Evolutionary conservation across 2,888 invertebrate species (phyloP).

Genomic region (Serrognathus titanus): DNA sequence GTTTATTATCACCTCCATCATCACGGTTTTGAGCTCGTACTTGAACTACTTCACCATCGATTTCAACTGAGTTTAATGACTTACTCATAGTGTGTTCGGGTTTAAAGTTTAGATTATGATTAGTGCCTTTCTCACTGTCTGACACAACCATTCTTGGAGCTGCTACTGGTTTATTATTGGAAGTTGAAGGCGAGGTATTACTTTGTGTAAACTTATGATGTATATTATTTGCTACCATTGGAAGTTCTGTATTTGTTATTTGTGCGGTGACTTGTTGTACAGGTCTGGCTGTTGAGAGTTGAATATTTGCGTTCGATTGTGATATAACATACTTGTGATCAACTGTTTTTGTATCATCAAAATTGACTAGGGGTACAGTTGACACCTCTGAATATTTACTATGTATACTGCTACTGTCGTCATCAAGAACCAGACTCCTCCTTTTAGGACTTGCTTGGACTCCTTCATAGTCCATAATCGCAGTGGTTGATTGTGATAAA

Average conservation of each 20-base stretch:
- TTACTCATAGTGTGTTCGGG: slow-evolving; percentile 32
- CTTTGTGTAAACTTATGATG: not conserved
- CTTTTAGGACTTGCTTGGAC: slow-evolving; percentile 8
- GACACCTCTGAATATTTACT: slow-evolving; percentile 22
- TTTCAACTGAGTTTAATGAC: slow-evolving; percentile 31
- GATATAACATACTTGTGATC: slow-evolving; percentile 28
- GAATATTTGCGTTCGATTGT: slow-evolving; percentile 25
- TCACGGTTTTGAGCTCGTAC: slow-evolving; percentile 49
- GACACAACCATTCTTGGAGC: slow-evolving; percentile 52
- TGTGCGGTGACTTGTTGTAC: slow-evolving; percentile 49
- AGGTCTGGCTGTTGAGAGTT: slow-evolving; percentile 33
- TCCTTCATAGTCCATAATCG: slow-evolving; percentile 6
- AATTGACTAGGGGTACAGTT: slow-evolving; percentile 50
- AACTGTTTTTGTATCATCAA: slow-evolving; percentile 51
- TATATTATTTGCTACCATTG: slow-evolving; percentile 47
- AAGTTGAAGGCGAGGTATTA: slow-evolving; percentile 21
- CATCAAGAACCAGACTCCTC: slow-evolving; percentile 26
- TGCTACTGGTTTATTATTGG: slow-evolving; percentile 49
- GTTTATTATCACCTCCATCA: slow-evolving; percentile 45
- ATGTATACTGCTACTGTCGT: slow-evolving; percentile 42
- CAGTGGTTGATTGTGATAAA: slow-evolving; percentile 50
- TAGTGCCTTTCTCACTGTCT: slow-evolving; percentile 26
- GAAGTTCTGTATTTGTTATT: slow-evolving; percentile 48
- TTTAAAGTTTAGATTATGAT: not conserved
- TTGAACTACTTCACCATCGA: slow-evolving; percentile 49